Base-by-base conservation (phyloP, 1,140 invertebrate genomes). In the Brachionus plicatilis region DNA sequence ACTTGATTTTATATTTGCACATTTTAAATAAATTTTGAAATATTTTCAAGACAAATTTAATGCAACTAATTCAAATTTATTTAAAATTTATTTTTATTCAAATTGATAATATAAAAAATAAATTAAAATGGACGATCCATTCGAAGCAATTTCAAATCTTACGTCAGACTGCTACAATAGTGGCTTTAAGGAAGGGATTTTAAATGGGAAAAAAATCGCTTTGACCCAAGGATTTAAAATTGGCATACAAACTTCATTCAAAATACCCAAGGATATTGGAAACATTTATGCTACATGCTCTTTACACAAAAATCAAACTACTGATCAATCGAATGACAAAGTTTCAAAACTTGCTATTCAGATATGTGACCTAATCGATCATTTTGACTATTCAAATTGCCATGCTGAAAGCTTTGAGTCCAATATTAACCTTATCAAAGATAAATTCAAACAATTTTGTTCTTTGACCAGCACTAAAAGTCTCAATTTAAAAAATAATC, bases 401-500 rank as follows among this genome's bases (percentile, higher is more conserved):
- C 79, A 82, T 24, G 14, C 14, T 45, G 79, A 82, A 5, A 24
- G 14, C 8, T 82, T 82, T 37, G 37, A 60, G 14, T 11, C 33
- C 3, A 68, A 24, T 24, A 33, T 82, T 27, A 82, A 43, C 17
- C 24, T 45, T 3, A 82, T 82, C 17, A 82, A 68, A 37, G 65
- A 82, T 14, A 82, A 82, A 65, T 82, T 45, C 27, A 82, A 82
- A 41, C 79, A 82, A 68, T 68, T 82, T 45, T 65, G 65, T 47
- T 82, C 79, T 17, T 27, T 82, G 2, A 68, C 50, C n/a, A 60
- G 37, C 27, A 29, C 9, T 27, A 68, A 65, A 27, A 82, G 27
- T 43, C 2, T 17, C 14, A 72, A 43, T 43, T 72, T 72, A 47
- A 72, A 72, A 72, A 72, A 43, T 72, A 43, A 41, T 12, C 8